Evolutionary conservation across 2,888 invertebrate genomes (phyloP), one percentile per base, ranked within the genome.

Genomic region (Campaea margaritaria): DNA sequence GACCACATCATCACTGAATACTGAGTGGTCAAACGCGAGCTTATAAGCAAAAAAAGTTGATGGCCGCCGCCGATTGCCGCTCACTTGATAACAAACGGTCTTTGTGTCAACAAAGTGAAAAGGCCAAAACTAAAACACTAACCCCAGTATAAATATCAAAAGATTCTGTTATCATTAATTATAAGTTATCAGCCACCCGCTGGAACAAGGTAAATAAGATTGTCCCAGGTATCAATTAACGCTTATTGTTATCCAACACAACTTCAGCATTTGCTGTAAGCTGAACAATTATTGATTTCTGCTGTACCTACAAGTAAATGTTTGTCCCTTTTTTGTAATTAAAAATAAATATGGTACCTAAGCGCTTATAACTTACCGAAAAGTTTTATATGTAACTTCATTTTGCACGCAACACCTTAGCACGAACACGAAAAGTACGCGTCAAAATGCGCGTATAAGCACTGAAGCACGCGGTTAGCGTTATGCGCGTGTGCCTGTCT

Each of bases 331-430:
- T 31, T 31, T 31, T 31, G n/a, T 7, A 31, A 1, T 36, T 36
- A 1, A 36, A n/a, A 3, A 36, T 36, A 13, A 39, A n/a, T n/a
- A n/a, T n/a, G n/a, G n/a, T n/a, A n/a, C n/a, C n/a, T 12, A 39
- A 48, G 42, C 14, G 16, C 36, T n/a, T 28, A n/a, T 52, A 8
- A 51, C 60, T 89, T 73, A 91, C 91, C 90, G 63, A 90, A 89
- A 57, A 82, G 13, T 81, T 88, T 87, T 38, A 91, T 76, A 61
- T 86, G 82, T 63, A 90, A 75, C 76, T 87, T 90, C 91, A 91
- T 91, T 70, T 78, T 87, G 65, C 74, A 78, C 74, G 70, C 64
- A 65, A 70, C 80, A 80, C 76, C 69, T 65, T 76, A 74, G 44
- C 65, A 69, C 75, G 72, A 78, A 73, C 80, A 87, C 83, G 73